These are phyloP conservation scores for Cryptoleucopteryx plumbea DNA, from an alignment of 2,113 vertebrate genomes.

Conservation along the genomic window DNA sequence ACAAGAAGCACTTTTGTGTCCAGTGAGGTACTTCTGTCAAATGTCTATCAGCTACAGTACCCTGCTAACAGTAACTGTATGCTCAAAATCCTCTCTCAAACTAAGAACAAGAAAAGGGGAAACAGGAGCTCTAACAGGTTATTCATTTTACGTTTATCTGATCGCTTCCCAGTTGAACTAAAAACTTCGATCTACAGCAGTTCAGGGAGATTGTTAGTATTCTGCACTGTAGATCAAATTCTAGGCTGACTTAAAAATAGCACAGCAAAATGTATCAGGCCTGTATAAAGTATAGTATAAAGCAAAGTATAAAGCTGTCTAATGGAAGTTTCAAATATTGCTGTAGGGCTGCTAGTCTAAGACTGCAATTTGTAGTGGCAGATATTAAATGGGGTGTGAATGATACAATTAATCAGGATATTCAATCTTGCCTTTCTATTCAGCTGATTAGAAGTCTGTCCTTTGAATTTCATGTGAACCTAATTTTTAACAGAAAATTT, in stretches of 20 bases:
- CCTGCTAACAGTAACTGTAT: background rate
- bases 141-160: background rate
- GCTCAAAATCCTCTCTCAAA: background rate
- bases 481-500: background rate
- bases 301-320: background rate
- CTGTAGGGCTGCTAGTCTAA: background rate
- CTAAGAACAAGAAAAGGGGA: background rate
- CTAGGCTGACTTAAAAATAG: conserved; percentile 19
- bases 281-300: background rate
- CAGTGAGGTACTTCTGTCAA: background rate
- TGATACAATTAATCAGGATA: background rate
- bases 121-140: background rate
- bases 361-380: background rate
- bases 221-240: background rate
- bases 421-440: background rate
- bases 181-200: background rate
- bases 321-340: background rate
- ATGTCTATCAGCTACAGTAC: background rate
- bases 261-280: background rate
- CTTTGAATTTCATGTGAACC: background rate
- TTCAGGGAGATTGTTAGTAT: background rate
- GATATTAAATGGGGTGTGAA: background rate
- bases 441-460: background rate
- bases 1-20: background rate
- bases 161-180: background rate